Percentiles rank a stretch among this genome's conserved stretches.
Evolutionary conservation across 2,113 vertebrate genomes (phyloP).

Genomic region (Isurus oxyrinchus): DNA sequence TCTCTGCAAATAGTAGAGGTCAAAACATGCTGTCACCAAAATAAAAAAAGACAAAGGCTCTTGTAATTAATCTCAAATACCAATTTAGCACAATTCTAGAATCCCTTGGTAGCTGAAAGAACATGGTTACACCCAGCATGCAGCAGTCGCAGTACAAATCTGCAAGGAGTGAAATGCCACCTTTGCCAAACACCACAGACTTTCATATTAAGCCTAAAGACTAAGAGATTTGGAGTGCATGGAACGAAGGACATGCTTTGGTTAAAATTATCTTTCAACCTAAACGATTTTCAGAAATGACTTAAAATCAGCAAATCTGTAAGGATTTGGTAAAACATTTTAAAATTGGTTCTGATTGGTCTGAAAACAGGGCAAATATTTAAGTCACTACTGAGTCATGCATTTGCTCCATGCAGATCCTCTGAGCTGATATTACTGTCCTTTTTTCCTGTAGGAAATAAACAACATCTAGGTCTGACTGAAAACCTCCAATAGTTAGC

Average conservation of each 20-base stretch:
- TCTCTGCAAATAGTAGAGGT: neutral
- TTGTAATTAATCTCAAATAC: neutral
- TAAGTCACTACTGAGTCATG: neutral
- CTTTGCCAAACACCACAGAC: neutral
- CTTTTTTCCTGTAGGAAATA: neutral
- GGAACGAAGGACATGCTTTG: neutral
- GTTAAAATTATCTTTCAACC: constrained; percentile 17
- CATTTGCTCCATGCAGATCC: neutral
- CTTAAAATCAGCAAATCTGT: neutral
- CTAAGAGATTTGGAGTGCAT: neutral
- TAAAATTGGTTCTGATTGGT: neutral
- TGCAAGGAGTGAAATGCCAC: neutral
- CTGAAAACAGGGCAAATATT: neutral
- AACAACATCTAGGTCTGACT: neutral
- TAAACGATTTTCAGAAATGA: neutral
- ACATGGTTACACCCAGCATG: neutral
- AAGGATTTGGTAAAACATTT: neutral
- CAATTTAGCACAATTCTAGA: neutral
- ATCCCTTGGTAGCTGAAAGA: neutral
- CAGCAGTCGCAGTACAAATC: neutral
- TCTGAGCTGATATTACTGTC: neutral
- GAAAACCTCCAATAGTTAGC: neutral
- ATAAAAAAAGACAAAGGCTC: neutral
- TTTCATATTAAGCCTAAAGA: neutral
- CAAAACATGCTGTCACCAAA: neutral